Evolutionary conservation across 2,797 vertebrate genomes (phyloP), one percentile per base, ranked within the genome.

Genomic region (Acanthiza pusilla): DNA sequence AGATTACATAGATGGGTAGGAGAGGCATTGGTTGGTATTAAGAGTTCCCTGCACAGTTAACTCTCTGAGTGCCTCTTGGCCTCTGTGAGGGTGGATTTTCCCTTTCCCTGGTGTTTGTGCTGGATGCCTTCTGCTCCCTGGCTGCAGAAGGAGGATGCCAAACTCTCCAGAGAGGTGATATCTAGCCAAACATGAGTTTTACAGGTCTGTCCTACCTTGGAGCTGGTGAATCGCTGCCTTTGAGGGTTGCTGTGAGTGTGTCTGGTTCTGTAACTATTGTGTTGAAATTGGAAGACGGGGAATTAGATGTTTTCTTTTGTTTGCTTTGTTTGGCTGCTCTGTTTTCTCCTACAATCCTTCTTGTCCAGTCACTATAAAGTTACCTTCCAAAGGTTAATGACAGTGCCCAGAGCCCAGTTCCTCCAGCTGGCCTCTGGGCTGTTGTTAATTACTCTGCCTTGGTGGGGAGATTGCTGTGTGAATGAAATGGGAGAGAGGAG

Each of bases 321-420:
- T 85, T 79, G 51, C 84, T 95, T 92, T 93, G 66, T 91, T 91
- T 95, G 88, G 67, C 85, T 51, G 48, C 93, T 89, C 66, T 72
- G 50, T 86, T 92, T 89, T 82, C 48, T 94, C 34, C 47, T 79
- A 13, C 67, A 70, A 6, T 94, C 82, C 60, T 94, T 75, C 53
- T 58, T n/a, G 92, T 94, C 93, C 88, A 79, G 71, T 94, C 68
- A 62, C 77, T 91, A 26, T 57, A 75, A 76, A 34, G 88, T 84
- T 97, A 18, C 96, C 86, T 96, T 96, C 74, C 73, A 90, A 68
- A 97, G 97, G 98, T 98, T 98, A 98, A 98, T 97, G 97, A 61
- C 53, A 18, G 70, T 92, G 94, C 96, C 95, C 38, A 2, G 76
- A 91, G 63, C 77, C 3, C 80, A 51, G 74, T 77, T 85, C 93